These are phyloP conservation scores for Drosophila novamexicana DNA, from an alignment of 1,140 invertebrate species.

Conservation along the genomic window DNA sequence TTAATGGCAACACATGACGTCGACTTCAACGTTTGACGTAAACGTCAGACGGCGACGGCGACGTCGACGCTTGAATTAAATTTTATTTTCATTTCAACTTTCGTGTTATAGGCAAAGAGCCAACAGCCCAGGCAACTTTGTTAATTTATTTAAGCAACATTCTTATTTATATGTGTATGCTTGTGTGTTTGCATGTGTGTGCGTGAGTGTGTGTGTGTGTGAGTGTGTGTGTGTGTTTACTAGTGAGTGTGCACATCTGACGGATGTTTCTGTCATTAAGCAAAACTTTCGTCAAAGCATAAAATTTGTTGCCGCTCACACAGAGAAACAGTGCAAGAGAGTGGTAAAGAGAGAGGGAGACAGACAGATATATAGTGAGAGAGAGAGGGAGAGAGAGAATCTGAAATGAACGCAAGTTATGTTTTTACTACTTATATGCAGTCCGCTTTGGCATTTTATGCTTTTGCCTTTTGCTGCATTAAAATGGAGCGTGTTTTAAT, in stretches of 20 bases:
- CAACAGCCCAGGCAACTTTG: constrained; percentile 64
- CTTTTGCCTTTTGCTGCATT: constrained; percentile 54
- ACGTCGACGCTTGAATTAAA: constrained; percentile 56
- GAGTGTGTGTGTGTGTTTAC: constrained; percentile 25
- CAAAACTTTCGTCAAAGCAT: constrained; percentile 68
- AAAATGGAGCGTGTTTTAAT: constrained; percentile 52
- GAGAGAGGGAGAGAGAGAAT: background rate
- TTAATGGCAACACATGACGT: constrained; percentile 66
- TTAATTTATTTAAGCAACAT: constrained; percentile 66
- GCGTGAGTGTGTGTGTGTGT: constrained; percentile 13
- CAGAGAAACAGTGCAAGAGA: constrained; percentile 6
- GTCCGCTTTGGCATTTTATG: constrained; percentile 52
- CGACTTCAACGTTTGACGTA: constrained; percentile 9
- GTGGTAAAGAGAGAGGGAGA: background rate
- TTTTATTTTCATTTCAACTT: constrained; percentile 70
- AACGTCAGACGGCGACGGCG: background rate
- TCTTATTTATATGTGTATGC: constrained; percentile 29
- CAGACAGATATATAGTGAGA: background rate
- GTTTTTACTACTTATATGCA: constrained; percentile 57
- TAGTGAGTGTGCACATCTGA: constrained; percentile 43
- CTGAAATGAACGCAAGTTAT: constrained; percentile 21
- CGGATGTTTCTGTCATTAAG: constrained; percentile 67
- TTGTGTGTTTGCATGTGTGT: background rate
- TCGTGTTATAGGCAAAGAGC: constrained; percentile 63
- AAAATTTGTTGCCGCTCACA: constrained; percentile 55